A percentile compares a stretch with the other conserved stretches of the same genome.
Conservation (phyloP, 1,140 invertebrate species). For the Heliconius congener region DNA sequence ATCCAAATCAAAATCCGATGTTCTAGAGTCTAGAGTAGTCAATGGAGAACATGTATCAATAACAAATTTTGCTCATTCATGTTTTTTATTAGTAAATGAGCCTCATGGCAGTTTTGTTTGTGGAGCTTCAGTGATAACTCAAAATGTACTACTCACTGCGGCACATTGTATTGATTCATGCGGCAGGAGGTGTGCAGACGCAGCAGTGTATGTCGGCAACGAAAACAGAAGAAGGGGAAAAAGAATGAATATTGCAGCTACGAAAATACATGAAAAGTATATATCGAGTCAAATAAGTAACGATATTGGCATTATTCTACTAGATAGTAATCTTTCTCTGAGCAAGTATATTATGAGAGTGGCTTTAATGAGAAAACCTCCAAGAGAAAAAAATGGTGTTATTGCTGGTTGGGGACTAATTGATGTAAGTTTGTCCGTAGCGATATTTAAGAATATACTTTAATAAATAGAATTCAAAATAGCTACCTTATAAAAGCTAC, state of each 20-base stretch:
- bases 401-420: conserved; percentile 54
- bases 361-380: conserved; percentile 35
- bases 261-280: conserved; percentile 36
- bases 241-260: conserved; percentile 10
- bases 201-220: conserved; percentile 35
- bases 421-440: conserved; percentile 45
- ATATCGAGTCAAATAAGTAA: conserved; percentile 24
- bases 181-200: background rate
- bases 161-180: conserved; percentile 45
- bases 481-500: too few relatives aligned
- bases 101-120: conserved; percentile 28
- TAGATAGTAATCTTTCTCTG: conserved; percentile 31
- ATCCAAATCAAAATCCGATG: background rate
- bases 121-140: conserved; percentile 45
- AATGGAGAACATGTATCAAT: conserved; percentile 30
- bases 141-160: conserved; percentile 45
- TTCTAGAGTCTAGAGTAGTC: conserved; percentile 32
- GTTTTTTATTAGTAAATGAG: conserved; percentile 32
- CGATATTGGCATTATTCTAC: conserved; percentile 45
- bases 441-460: background rate
- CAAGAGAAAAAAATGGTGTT: conserved; percentile 21
- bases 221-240: conserved; percentile 30
- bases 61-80: conserved; percentile 37
- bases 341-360: conserved; percentile 37
- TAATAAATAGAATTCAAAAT: background rate